phyloP scores from a whole-genome alignment of 2,888 invertebrate genomes.

The Pogonocherus hispidulus region DNA sequence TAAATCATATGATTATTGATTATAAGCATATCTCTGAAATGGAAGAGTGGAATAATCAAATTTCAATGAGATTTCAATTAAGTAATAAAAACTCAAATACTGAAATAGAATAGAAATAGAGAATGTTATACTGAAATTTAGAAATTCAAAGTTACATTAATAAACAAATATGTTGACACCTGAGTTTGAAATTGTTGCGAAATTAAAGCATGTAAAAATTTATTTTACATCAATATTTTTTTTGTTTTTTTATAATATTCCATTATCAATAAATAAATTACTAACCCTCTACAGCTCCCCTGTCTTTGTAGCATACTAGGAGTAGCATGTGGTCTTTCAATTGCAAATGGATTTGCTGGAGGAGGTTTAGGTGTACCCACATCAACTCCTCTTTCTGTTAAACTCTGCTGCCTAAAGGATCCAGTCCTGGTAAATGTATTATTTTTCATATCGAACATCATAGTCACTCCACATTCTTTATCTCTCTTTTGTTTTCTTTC shows the following conservation, averaged over 20 bases:
- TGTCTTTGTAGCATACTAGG: conserved; percentile 94
- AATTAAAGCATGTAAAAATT: too few relatives aligned
- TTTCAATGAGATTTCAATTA: too few relatives aligned
- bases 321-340: conserved; percentile 96
- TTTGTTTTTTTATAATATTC: too few relatives aligned
- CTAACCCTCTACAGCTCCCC: conserved; percentile 88
- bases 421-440: conserved; percentile 92
- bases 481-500: conserved; percentile 98
- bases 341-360: conserved; percentile 91
- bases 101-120: too few relatives aligned
- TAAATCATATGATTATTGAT: too few relatives aligned
- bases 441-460: conserved; percentile 91
- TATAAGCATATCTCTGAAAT: too few relatives aligned
- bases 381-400: conserved; percentile 75
- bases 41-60: too few relatives aligned
- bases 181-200: too few relatives aligned
- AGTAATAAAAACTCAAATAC: too few relatives aligned
- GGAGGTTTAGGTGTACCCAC: conserved; percentile 68
- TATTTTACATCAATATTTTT: not conserved
- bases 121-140: too few relatives aligned
- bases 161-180: too few relatives aligned
- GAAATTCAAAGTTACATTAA: too few relatives aligned
- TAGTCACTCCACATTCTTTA: conserved; percentile 94
- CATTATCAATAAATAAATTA: not conserved
- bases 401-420: conserved; percentile 88